A percentile compares a stretch with the other conserved stretches of the same genome.
These are phyloP conservation scores for Oedothorax gibbosus DNA, from an alignment of 1,140 invertebrate species.

Conservation along the genomic window DNA sequence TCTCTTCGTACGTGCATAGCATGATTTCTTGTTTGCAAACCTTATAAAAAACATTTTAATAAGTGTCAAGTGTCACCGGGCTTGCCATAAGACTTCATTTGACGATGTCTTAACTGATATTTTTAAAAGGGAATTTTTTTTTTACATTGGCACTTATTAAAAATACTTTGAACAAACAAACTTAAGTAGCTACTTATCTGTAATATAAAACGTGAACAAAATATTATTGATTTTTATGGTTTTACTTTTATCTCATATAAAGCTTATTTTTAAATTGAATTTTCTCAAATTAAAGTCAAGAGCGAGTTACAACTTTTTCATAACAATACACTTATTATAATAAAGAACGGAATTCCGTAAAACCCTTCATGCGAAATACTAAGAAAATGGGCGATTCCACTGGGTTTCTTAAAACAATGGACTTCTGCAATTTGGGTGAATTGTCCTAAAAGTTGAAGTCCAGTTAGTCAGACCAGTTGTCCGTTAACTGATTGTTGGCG, in stretches of 20 bases:
- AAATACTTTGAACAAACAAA: too few relatives aligned
- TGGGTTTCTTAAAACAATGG: conserved; percentile 2
- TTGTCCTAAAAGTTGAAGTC: not conserved
- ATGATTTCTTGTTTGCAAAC: not conserved
- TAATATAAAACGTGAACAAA: too few relatives aligned
- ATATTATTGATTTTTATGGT: too few relatives aligned
- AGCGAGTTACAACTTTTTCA: too few relatives aligned
- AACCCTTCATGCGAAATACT: conserved; percentile 17
- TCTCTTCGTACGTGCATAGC: not conserved
- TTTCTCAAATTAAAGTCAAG: too few relatives aligned
- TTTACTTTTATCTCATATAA: too few relatives aligned
- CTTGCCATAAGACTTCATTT: not conserved
- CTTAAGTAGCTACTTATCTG: too few relatives aligned
- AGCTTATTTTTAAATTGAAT: too few relatives aligned
- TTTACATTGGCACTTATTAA: too few relatives aligned
- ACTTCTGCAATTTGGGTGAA: conserved; percentile 1
- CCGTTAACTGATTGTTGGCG: conserved; percentile 5
- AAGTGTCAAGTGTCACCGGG: conserved; percentile 25
- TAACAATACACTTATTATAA: too few relatives aligned
- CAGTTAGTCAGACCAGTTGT: not conserved
- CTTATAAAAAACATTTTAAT: conserved; percentile 1
- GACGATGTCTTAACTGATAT: too few relatives aligned
- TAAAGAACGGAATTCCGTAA: conserved; percentile 15
- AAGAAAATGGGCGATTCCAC: not conserved
- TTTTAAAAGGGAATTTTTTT: too few relatives aligned